A percentile compares a stretch with the other conserved stretches of the same genome.
Evolutionary conservation across 2,113 vertebrate species (phyloP).

Genomic region (Megaleporinus macrocephalus): DNA sequence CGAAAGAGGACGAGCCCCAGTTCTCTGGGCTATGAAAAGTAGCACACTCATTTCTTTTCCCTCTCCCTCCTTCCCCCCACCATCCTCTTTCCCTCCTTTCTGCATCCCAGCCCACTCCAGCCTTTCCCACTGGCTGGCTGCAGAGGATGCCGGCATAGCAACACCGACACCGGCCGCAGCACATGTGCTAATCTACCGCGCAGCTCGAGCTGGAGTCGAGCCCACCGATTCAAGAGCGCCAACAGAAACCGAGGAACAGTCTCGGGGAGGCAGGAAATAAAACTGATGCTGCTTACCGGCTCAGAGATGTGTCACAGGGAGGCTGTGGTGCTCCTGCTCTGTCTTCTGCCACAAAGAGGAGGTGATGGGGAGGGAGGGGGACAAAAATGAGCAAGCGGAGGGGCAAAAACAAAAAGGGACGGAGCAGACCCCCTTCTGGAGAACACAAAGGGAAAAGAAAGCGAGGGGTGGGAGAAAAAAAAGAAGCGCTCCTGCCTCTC

Average conservation of each 20-base stretch:
- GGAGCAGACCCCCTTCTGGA: constrained; percentile 7
- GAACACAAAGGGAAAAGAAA: constrained; percentile 51
- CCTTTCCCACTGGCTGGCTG: constrained; percentile 32
- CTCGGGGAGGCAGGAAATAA: not conserved
- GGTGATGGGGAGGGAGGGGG: constrained; percentile 56
- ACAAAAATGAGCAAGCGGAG: constrained; percentile 59
- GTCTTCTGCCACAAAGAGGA: constrained; percentile 59
- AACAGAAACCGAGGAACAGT: constrained; percentile 5
- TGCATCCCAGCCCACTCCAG: constrained; percentile 31
- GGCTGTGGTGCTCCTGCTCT: constrained; percentile 50
- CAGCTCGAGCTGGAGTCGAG: not conserved
- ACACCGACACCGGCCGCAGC: constrained; percentile 34
- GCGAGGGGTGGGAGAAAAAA: constrained; percentile 39
- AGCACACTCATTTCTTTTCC: constrained; percentile 44
- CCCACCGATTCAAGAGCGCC: not conserved
- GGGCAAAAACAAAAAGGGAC: constrained; percentile 33
- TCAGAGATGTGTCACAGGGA: constrained; percentile 64
- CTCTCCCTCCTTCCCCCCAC: constrained; percentile 11
- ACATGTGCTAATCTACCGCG: constrained; percentile 21
- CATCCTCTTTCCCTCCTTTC: constrained; percentile 23
- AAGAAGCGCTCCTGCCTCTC: constrained; percentile 27
- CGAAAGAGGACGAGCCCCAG: constrained; percentile 67
- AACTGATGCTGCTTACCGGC: constrained; percentile 72
- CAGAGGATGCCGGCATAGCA: constrained; percentile 59
- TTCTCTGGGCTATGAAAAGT: constrained; percentile 49